Evolutionary conservation across 2,797 vertebrate genomes (phyloP).

Genomic region (Rachycentron canadum): DNA sequence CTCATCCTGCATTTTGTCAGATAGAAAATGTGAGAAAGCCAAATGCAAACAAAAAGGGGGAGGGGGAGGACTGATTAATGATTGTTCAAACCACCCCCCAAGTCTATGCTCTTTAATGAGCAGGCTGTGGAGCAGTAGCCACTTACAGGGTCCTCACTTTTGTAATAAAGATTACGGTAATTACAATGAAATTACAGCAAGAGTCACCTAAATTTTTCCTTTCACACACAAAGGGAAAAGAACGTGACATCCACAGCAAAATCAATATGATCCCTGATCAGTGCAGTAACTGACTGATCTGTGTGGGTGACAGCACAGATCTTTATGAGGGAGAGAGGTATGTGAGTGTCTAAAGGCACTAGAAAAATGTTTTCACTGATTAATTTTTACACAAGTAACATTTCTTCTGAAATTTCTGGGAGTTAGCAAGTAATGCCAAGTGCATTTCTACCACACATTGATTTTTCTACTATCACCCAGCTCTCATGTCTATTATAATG

Average conservation of each 20-base stretch:
- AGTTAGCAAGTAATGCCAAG: too few relatives aligned
- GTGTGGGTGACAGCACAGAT: neutral
- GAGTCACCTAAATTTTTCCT: neutral
- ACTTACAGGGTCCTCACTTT: neutral
- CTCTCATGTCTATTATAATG: neutral
- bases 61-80: neutral
- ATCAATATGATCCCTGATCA: too few relatives aligned
- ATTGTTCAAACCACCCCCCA: neutral
- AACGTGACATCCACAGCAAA: neutral
- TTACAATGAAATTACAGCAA: neutral
- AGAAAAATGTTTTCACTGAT: neutral
- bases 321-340: neutral
- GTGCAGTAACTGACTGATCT: too few relatives aligned
- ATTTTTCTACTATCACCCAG: neutral
- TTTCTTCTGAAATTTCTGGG: too few relatives aligned
- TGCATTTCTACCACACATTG: neutral
- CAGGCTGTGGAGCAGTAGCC: neutral
- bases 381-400: too few relatives aligned
- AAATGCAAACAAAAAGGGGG: conserved; percentile 13
- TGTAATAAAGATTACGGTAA: neutral
- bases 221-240: neutral
- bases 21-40: neutral
- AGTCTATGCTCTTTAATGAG: neutral
- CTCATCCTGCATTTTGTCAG: neutral
- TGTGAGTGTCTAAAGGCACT: too few relatives aligned